Conservation (phyloP, 2,113 vertebrate species). For the Tupaia tana region DNA sequence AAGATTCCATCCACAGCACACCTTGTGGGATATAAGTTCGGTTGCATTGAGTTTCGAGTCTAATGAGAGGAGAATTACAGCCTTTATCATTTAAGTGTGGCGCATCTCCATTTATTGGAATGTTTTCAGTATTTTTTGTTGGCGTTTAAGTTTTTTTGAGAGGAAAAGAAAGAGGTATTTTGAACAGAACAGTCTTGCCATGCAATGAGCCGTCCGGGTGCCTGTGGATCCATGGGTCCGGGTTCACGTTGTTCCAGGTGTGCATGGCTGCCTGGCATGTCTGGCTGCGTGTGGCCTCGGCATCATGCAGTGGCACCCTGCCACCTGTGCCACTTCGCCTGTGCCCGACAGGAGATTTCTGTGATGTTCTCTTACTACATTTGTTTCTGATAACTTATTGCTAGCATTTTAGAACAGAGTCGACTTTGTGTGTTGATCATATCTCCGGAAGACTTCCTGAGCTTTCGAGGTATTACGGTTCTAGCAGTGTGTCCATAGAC, state of each 20-base stretch:
- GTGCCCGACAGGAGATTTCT: neutral
- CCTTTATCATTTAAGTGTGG: neutral
- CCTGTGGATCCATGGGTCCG: no score
- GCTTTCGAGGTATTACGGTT: neutral
- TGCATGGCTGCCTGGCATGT: no score
- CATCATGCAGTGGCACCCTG: no score
- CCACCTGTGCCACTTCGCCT: no score
- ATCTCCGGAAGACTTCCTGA: neutral
- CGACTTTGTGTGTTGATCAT: neutral
- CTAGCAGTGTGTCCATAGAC: neutral
- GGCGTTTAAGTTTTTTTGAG: no score
- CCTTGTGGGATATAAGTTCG: neutral
- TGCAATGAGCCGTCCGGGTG: no score
- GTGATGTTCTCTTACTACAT: neutral
- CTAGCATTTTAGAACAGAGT: neutral
- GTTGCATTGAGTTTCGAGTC: neutral
- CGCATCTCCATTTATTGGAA: neutral
- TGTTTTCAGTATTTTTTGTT: neutral
- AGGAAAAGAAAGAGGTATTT: no score
- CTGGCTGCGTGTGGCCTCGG: no score
- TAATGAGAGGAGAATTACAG: neutral
- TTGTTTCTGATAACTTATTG: neutral
- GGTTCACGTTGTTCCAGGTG: no score
- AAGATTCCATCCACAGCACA: no score
- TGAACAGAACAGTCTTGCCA: no score